phyloP scores from a whole-genome alignment of 2,797 vertebrate species.

The Ctenochaetus hawaiiensis region DNA sequence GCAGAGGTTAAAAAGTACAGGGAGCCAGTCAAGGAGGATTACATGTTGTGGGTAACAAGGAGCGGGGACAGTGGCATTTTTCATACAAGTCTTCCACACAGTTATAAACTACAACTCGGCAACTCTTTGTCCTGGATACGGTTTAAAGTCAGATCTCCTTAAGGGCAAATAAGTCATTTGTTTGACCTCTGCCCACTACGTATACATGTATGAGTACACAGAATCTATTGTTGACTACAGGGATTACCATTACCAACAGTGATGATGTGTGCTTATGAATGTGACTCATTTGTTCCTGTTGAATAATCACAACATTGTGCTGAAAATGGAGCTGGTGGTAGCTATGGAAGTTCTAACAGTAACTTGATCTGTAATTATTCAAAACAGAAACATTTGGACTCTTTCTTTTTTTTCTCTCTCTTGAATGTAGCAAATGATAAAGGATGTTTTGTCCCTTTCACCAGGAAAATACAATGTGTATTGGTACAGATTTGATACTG shows the following conservation, averaged over 20 bases:
- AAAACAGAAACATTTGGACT: background rate
- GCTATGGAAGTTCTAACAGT: background rate
- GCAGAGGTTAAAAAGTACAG: conserved; percentile 68
- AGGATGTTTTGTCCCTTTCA: conserved; percentile 46
- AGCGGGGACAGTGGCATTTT: background rate
- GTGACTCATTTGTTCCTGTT: conserved; percentile 8
- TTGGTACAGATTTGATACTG: conserved; percentile 2
- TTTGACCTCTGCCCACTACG: conserved; percentile 11
- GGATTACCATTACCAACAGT: conserved; percentile 13
- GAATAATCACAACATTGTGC: conserved; percentile 16
- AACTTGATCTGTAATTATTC: background rate
- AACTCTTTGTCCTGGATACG: background rate
- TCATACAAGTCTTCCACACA: background rate
- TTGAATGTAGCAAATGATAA: conserved; percentile 17
- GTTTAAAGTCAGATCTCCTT: conserved; percentile 9
- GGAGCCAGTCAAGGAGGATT: conserved; percentile 40
- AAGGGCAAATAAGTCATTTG: background rate
- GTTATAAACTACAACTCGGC: background rate
- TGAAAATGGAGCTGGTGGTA: background rate
- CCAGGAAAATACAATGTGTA: conserved; percentile 4
- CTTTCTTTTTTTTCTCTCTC: background rate
- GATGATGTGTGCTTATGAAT: background rate
- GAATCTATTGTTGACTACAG: conserved; percentile 15
- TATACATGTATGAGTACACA: conserved; percentile 6
- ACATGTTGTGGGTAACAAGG: conserved; percentile 1